These are phyloP conservation scores for Drymodes brunneopygia DNA, from an alignment of 2,113 vertebrate genomes.

Conservation along the genomic window DNA sequence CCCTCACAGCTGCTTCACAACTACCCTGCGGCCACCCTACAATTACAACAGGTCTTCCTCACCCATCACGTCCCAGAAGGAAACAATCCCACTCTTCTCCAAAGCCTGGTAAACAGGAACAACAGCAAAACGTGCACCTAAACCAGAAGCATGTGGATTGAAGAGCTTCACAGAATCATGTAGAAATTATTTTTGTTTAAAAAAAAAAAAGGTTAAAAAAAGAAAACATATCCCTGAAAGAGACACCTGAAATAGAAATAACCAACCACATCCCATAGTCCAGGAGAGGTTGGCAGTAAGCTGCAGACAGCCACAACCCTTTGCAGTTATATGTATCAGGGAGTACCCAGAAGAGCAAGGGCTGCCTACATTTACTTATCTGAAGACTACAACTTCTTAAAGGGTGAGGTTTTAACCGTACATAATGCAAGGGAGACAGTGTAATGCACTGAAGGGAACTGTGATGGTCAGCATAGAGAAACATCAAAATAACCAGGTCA, in stretches of 20 bases:
- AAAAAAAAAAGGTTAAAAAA: neutral
- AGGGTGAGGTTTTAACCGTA: neutral
- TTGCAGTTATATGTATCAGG: neutral
- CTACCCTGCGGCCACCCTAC: fast-evolving
- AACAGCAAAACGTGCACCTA: neutral
- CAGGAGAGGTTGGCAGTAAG: neutral
- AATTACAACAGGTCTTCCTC: neutral
- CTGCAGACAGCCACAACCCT: neutral
- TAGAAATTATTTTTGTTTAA: neutral
- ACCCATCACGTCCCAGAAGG: neutral
- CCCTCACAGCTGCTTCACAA: neutral
- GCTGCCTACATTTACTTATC: neutral
- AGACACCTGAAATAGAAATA: neutral
- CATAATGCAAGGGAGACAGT: neutral
- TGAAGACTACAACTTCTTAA: neutral
- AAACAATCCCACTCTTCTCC: neutral
- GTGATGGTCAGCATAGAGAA: neutral
- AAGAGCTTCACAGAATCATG: neutral
- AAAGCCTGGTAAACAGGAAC: neutral
- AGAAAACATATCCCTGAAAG: neutral
- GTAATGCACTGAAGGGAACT: neutral
- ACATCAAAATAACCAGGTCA: neutral
- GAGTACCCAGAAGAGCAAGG: neutral
- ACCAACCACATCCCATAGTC: neutral
- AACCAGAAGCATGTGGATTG: neutral